These are phyloP conservation scores for Carassius auratus DNA, from an alignment of 2,113 vertebrate genomes.

Conservation along the genomic window DNA sequence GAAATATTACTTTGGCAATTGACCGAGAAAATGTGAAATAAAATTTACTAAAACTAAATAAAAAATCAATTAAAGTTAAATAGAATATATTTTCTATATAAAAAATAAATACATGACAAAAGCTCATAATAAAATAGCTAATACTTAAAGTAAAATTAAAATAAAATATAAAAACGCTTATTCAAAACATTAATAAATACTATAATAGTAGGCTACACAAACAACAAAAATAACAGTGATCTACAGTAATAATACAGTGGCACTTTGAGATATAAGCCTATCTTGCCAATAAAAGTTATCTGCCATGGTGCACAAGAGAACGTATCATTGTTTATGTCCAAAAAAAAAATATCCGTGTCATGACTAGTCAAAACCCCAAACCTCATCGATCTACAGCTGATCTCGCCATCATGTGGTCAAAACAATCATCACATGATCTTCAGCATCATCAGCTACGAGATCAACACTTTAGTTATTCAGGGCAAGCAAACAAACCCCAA, in stretches of 20 bases:
- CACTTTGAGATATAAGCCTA: not conserved
- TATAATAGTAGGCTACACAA: not conserved
- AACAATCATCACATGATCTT: constrained; percentile 39
- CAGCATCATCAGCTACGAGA: not conserved
- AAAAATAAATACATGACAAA: not conserved
- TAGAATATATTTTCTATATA: not conserved
- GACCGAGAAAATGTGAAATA: no score
- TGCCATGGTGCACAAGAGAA: not conserved
- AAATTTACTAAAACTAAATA: no score
- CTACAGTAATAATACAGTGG: not conserved
- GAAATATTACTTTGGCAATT: no score
- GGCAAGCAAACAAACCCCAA: constrained; percentile 4
- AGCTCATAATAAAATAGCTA: not conserved
- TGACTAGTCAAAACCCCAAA: not conserved
- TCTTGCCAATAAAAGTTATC: not conserved
- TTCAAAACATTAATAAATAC: not conserved
- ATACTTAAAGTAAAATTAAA: not conserved
- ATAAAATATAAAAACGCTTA: no score
- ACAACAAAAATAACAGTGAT: not conserved
- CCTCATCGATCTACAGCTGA: constrained; percentile 25
- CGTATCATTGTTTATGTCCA: not conserved
- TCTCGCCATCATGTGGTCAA: constrained; percentile 73
- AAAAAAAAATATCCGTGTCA: not conserved
- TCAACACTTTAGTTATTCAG: constrained; percentile 35
- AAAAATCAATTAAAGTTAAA: not conserved